phyloP scores from a whole-genome alignment of 2,888 invertebrate species.

The Andrena chrysosceles region DNA sequence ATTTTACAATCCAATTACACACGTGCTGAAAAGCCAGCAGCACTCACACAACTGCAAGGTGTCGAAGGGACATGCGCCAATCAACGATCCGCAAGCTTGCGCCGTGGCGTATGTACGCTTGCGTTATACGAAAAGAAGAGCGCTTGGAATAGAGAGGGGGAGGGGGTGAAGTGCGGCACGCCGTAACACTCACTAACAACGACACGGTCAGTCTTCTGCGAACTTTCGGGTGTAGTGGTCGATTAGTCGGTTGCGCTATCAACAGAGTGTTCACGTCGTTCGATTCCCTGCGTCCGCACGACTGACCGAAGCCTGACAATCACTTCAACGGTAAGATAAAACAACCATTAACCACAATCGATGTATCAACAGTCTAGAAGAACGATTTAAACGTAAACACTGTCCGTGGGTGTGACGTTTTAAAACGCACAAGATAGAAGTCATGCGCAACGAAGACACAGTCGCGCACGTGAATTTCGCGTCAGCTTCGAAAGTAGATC shows the following conservation, averaged over 20 bases:
- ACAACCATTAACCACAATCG: neutral
- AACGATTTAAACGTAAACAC: neutral
- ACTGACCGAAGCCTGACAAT: neutral
- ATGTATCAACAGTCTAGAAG: neutral
- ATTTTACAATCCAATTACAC: neutral
- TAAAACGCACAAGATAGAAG: neutral
- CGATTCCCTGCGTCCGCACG: neutral
- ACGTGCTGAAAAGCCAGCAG: neutral
- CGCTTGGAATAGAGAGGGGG: neutral
- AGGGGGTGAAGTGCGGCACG: constrained; percentile 32
- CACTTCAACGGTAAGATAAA: constrained; percentile 21
- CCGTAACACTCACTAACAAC: constrained; percentile 18
- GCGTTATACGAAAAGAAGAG: constrained; percentile 33
- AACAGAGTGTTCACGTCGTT: neutral
- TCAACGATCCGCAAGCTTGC: constrained; percentile 25
- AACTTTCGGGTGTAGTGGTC: constrained; percentile 43
- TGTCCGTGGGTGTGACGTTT: neutral
- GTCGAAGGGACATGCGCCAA: constrained; percentile 15
- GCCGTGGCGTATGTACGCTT: constrained; percentile 50
- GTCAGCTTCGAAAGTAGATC: neutral
- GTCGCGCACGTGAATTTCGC: neutral
- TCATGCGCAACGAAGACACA: neutral
- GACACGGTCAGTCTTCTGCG: constrained; percentile 52
- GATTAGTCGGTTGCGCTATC: neutral
- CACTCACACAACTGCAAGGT: neutral